Conservation (phyloP, 2,113 vertebrate genomes). For the Tupaia chinensis region DNA sequence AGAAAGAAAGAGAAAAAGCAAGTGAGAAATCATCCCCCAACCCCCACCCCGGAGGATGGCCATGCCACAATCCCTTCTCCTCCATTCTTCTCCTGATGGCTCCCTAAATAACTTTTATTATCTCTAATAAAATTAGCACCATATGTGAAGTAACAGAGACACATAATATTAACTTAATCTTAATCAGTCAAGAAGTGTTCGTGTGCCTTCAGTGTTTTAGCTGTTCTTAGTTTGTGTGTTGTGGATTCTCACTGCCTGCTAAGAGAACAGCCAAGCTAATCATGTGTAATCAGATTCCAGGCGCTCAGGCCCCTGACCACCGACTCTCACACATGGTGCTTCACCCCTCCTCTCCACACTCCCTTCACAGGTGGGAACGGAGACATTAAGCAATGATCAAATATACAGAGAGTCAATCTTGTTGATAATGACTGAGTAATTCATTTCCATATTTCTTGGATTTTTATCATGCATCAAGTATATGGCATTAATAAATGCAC, state of each 20-base stretch:
- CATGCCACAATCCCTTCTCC: no score
- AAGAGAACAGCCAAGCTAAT: not conserved
- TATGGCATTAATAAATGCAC: not conserved
- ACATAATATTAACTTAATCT: not conserved
- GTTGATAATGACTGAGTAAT: not conserved
- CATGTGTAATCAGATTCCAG: no score
- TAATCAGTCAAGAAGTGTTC: not conserved
- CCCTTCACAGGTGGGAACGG: not conserved
- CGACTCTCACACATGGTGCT: not conserved
- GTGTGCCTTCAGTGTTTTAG: not conserved
- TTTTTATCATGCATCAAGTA: not conserved
- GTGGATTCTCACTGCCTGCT: not conserved
- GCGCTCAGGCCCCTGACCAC: no score
- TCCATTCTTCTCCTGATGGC: no score
- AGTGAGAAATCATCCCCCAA: no score
- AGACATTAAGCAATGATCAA: not conserved
- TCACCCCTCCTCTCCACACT: rapidly evolving
- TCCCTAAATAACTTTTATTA: not conserved
- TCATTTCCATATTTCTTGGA: not conserved
- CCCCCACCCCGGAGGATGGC: no score
- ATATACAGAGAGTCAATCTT: not conserved
- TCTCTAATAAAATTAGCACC: not conserved
- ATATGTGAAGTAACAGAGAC: not conserved
- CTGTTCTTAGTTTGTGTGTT: not conserved
- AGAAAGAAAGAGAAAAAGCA: no score